These are phyloP conservation scores for Antedon bifida DNA, from an alignment of 35 echinoderm and acorn worm genomes.

Conservation along the genomic window DNA sequence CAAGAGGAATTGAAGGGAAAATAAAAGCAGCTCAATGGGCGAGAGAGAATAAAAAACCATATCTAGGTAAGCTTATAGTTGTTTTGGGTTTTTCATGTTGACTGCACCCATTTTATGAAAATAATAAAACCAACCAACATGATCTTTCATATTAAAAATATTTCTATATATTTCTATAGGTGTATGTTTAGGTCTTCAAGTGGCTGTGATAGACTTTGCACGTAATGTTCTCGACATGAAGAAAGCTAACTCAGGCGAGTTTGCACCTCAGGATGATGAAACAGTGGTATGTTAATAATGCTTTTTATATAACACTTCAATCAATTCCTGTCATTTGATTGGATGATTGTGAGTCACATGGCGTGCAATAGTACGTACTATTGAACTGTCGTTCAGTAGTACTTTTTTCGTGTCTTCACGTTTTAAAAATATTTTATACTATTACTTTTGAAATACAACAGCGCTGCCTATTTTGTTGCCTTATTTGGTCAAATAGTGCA, in stretches of 20 bases:
- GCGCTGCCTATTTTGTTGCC: too few relatives aligned
- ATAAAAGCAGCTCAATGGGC: conserved; percentile 92
- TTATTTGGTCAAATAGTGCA: too few relatives aligned
- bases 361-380: too few relatives aligned
- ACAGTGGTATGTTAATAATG: conserved; percentile 36
- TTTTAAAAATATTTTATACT: too few relatives aligned
- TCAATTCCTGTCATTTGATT: too few relatives aligned
- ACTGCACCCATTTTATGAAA: not conserved
- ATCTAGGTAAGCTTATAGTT: conserved; percentile 65
- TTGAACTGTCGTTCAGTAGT: not conserved
- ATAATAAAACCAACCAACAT: not conserved
- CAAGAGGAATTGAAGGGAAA: conserved; percentile 74
- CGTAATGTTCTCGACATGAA: conserved; percentile 81
- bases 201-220: conserved; percentile 87
- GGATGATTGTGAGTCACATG: too few relatives aligned
- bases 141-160: conserved; percentile 1
- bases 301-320: too few relatives aligned
- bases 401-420: too few relatives aligned
- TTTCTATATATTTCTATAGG: conserved; percentile 29
- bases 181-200: conserved; percentile 86
- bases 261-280: conserved; percentile 54
- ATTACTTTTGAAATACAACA: too few relatives aligned
- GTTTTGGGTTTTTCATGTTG: not conserved
- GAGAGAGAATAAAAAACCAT: conserved; percentile 82
- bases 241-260: conserved; percentile 74